phyloP scores from a whole-genome alignment of 1,140 invertebrate species.

The Magallana angulata region DNA sequence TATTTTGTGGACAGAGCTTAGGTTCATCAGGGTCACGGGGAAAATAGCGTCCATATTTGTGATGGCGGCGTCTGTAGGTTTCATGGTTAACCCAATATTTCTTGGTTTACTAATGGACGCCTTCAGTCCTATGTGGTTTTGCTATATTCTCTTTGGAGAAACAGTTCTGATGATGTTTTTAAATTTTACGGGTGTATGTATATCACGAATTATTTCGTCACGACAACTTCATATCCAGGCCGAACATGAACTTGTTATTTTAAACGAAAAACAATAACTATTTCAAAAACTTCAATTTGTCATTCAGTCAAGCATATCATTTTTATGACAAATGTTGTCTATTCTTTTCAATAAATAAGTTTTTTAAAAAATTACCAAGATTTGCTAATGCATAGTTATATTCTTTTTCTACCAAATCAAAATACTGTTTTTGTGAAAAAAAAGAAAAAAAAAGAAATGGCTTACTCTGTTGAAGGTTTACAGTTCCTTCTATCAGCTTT shows the following conservation, averaged over 20 bases:
- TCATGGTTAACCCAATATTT: conserved; percentile 61
- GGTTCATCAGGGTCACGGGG: conserved; percentile 63
- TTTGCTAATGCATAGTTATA: too few species aligned
- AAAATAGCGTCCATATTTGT: conserved; percentile 62
- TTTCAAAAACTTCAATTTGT: too few species aligned
- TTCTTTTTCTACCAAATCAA: too few species aligned
- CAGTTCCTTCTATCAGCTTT: too few species aligned
- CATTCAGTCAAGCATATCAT: too few species aligned
- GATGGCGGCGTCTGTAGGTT: conserved; percentile 55
- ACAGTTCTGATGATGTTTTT: conserved; percentile 43
- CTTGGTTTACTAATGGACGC: conserved; percentile 66
- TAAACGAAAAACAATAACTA: too few species aligned
- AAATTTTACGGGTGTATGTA: conserved; percentile 43
- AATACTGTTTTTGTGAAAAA: too few species aligned
- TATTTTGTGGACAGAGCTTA: conserved; percentile 66
- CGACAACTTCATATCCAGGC: background rate
- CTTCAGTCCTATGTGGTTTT: conserved; percentile 62
- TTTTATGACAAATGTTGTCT: too few species aligned
- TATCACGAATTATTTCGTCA: background rate
- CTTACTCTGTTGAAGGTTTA: too few species aligned
- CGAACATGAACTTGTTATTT: background rate
- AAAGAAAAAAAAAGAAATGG: too few species aligned
- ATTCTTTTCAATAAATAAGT: too few species aligned
- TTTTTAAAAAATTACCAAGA: too few species aligned
- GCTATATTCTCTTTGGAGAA: conserved; percentile 62